Base-by-base conservation (phyloP, 2,888 invertebrate genomes). In the Biston betularia region DNA sequence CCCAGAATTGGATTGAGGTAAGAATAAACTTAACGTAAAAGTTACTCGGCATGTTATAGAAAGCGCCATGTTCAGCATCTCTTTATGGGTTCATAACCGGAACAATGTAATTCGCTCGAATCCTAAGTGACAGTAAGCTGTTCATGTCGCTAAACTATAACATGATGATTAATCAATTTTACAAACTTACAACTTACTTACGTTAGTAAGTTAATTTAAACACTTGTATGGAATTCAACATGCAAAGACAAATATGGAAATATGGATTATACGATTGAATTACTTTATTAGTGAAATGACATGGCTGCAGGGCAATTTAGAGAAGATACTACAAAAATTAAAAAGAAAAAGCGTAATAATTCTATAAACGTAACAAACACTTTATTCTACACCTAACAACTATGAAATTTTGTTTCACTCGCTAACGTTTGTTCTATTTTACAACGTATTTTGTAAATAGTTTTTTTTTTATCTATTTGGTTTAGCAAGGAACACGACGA, bases 401-500 rank as follows among this genome's bases (percentile, higher is more conserved):
- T 73, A 76, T 65, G 60, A 69, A 76, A 73, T 74, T 81, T 73
- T 65, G 75, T 77, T 76, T 75, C 73, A 70, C 68, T 75, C 73
- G 73, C 78, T 74, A 77, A 78, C 68, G 69, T 75, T 84, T 82
- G 83, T 82, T 83, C 81, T 81, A 82, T 70, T 78, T 78, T 73
- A 78, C 74, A 78, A 54, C 74, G 74, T 75, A 63, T 75, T 12
- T 65, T 57, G 50, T 60, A 50, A 48, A 50, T 34, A 33, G 40
- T 40, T 34, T 50, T 24, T 24, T 24, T 24, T 24, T 80, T 79
- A 79, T 73, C 68, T 76, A 78, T 79, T 81, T 79, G 84, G 81
- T 80, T 81, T 71, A 69, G 78, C 76, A 75, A 87, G 85, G 85
- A 85, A 86, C 86, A 53, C 61, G 57, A 66, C 42, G 57, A 62